Evolutionary conservation across 2,888 invertebrate species (phyloP), one percentile per base, ranked within the genome.

Genomic region (Pecten maximus): DNA sequence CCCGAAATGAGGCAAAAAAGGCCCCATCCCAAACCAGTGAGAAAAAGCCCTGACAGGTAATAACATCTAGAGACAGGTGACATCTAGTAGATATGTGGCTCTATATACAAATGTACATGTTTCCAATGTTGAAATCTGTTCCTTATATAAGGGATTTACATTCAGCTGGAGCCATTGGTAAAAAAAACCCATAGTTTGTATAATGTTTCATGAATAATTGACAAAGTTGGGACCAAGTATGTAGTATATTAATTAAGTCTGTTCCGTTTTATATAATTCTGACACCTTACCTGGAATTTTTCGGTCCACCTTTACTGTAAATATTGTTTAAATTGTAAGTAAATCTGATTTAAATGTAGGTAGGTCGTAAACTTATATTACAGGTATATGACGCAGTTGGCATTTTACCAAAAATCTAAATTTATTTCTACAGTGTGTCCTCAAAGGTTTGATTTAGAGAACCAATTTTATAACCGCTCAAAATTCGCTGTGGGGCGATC

Each of bases 331-430:
- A 35, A 74, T 74, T 74, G 28, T 74, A 74, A 74, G 35, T 8
- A 35, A 8, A 74, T 12, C 35, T 35, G 10, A 35, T 74, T 74
- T 74, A 74, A 74, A 74, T 74, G 35, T 1, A 3, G 19, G 35
- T 23, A 28, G 74, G 74, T 35, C 28, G 35, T 74, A 74, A 74
- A 74, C 28, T 74, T 74, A 74, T 74, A 74, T 74, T 35, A 35
- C 15, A 74, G 74, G 74, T 74, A 74, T 74, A 74, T 74, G 74
- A 74, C 74, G 74, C 74, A 74, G 74, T 74, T 74, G 74, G 74
- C 74, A 74, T 28, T 74, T 23, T 74, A 6, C 74, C 74, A 74
- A 74, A 74, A 10, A 10, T 35, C 74, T 15, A 8, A 74, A 74
- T 35, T 74, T 35, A 23, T 74, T 74, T 35, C 74, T 74, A 35